Percentiles rank a stretch among this genome's conserved stretches.
These are phyloP conservation scores for Tangara arthus DNA, from an alignment of 2,797 vertebrate species.

Conservation along the genomic window DNA sequence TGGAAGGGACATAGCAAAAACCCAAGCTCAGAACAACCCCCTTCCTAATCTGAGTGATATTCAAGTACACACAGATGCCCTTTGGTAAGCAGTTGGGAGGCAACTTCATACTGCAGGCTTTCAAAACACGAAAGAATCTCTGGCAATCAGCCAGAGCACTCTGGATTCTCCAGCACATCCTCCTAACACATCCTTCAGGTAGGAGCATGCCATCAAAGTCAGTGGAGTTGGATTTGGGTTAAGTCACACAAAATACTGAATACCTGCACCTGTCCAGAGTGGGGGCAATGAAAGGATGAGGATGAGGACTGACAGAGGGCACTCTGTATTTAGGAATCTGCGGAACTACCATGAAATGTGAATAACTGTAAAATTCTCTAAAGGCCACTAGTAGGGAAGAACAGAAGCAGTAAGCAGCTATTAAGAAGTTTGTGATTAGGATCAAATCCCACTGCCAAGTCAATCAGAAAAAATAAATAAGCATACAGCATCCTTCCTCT, in stretches of 20 bases:
- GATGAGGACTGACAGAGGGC: neutral
- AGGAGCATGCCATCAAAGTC: neutral
- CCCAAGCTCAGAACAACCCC: neutral
- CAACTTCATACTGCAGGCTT: neutral
- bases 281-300: neutral
- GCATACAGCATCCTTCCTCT: neutral
- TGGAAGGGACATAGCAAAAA: slow-evolving; percentile 11
- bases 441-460: neutral
- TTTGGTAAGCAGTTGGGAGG: neutral
- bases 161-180: neutral
- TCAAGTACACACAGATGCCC: neutral
- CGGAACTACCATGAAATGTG: neutral
- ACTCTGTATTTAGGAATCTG: neutral
- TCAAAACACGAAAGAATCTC: neutral
- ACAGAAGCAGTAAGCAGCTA: neutral
- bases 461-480: neutral
- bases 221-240: neutral
- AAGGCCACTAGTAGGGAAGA: neutral
- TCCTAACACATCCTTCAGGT: neutral
- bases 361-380: neutral
- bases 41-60: neutral
- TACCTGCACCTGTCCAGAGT: neutral
- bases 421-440: neutral
- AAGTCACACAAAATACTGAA: neutral
- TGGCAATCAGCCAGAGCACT: neutral